Evolutionary conservation across 2,797 vertebrate species (phyloP).

Genomic region (Pseudotriccus pelzelni): DNA sequence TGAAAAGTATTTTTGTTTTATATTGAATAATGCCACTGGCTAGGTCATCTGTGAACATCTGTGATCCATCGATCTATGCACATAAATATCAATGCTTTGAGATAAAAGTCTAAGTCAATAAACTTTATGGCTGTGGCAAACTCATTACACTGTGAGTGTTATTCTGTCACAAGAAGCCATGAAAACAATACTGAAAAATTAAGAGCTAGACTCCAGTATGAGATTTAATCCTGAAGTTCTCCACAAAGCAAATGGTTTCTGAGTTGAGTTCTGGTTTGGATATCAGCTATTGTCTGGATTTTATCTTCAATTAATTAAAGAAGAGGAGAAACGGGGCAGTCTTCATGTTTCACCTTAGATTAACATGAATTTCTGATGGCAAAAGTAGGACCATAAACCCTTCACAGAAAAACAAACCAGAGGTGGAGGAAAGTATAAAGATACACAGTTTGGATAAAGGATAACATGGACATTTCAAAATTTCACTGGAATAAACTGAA

Average conservation of each 20-base stretch:
- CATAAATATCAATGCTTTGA: constrained; percentile 26
- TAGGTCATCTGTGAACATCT: constrained; percentile 32
- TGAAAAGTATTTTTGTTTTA: constrained; percentile 3
- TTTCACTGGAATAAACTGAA: not conserved
- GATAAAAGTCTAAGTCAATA: constrained; percentile 33
- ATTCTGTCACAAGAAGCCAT: not conserved
- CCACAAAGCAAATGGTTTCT: not conserved
- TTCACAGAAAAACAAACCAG: not conserved
- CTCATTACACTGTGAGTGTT: not conserved
- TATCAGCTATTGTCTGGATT: not conserved
- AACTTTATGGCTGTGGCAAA: constrained; percentile 6
- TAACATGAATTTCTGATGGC: not conserved
- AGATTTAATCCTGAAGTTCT: not conserved
- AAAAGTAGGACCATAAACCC: fast-evolving
- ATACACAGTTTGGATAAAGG: not conserved
- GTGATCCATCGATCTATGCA: constrained; percentile 8
- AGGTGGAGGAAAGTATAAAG: not conserved
- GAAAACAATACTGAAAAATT: not conserved
- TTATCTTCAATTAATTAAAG: not conserved
- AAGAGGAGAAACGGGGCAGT: not conserved
- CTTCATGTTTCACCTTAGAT: not conserved
- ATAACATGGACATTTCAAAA: not conserved
- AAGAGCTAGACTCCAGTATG: not conserved
- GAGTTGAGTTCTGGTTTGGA: not conserved
- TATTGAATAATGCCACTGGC: not conserved